These are phyloP conservation scores for Mythimna pallens DNA, from an alignment of 2,888 invertebrate species.

Conservation along the genomic window DNA sequence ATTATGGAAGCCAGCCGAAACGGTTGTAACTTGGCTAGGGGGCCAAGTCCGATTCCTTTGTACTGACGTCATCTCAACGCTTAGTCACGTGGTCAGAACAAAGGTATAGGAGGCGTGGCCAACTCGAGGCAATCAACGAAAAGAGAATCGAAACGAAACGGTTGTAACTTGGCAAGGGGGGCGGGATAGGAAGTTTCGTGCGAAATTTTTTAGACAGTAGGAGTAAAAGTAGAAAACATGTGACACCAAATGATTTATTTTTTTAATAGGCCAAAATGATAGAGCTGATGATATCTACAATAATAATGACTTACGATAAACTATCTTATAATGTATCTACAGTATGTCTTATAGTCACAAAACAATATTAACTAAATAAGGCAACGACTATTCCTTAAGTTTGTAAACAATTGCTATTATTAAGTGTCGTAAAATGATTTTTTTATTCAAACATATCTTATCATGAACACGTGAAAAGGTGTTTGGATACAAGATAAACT, in stretches of 20 bases:
- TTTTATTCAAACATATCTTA: conserved; percentile 74
- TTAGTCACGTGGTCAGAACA: no score
- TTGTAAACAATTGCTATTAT: conserved; percentile 81
- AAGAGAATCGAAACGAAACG: no score
- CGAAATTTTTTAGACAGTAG: background rate
- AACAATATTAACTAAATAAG: conserved; percentile 90
- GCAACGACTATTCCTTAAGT: conserved; percentile 89
- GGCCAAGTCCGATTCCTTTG: no score
- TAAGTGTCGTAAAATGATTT: conserved; percentile 76
- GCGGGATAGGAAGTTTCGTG: background rate
- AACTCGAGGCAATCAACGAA: no score
- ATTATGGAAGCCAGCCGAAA: no score
- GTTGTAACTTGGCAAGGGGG: no score
- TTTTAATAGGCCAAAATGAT: conserved; percentile 90
- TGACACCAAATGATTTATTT: conserved; percentile 90
- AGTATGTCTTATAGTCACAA: conserved; percentile 89
- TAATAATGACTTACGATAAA: conserved; percentile 87
- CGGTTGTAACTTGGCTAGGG: no score
- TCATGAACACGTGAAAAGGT: conserved; percentile 82
- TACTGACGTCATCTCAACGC: no score
- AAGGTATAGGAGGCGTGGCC: no score
- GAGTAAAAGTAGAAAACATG: conserved; percentile 72
- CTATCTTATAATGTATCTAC: conserved; percentile 87
- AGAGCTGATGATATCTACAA: conserved; percentile 89
- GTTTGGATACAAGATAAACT: conserved; percentile 65